These are phyloP conservation scores for Sebastes reedi DNA, from an alignment of 2,797 vertebrate species.

Conservation along the genomic window DNA sequence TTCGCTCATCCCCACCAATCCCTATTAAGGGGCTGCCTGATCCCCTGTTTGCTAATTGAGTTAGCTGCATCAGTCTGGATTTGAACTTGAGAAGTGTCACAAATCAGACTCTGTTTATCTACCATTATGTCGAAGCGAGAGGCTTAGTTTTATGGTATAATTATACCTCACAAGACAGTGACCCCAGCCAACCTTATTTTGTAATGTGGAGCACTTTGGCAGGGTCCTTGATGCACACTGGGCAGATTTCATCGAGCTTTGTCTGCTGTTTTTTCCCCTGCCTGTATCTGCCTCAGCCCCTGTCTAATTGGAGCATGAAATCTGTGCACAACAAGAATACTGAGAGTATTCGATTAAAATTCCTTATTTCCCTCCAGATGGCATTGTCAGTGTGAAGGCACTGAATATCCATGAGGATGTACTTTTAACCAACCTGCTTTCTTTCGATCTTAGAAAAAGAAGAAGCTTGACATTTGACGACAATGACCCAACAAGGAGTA, in stretches of 20 bases:
- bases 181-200: conserved; percentile 67
- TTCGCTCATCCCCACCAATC: conserved; percentile 77
- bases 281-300: conserved; percentile 34
- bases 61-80: conserved; percentile 75
- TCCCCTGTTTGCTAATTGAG: conserved; percentile 80
- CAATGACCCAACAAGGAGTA: conserved; percentile 24
- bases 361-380: conserved; percentile 59
- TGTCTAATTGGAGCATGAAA: conserved; percentile 70
- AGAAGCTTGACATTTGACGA: conserved; percentile 3
- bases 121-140: conserved; percentile 68
- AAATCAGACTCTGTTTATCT: conserved; percentile 79
- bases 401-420: conserved; percentile 28
- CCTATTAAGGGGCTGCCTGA: conserved; percentile 70
- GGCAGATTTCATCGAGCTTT: conserved; percentile 62
- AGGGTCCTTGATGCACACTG: conserved; percentile 46
- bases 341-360: conserved; percentile 57
- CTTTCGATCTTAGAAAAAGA: background rate
- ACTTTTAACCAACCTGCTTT: background rate
- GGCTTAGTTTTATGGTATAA: conserved; percentile 81
- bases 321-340: conserved; percentile 54
- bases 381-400: conserved; percentile 43
- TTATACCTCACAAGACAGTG: conserved; percentile 76
- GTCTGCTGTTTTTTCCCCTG: conserved; percentile 30
- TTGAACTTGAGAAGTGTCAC: conserved; percentile 80
- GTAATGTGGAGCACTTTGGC: conserved; percentile 64